Base-by-base conservation (phyloP, 2,113 vertebrate genomes). In the Tenebrosternarchus preto region DNA sequence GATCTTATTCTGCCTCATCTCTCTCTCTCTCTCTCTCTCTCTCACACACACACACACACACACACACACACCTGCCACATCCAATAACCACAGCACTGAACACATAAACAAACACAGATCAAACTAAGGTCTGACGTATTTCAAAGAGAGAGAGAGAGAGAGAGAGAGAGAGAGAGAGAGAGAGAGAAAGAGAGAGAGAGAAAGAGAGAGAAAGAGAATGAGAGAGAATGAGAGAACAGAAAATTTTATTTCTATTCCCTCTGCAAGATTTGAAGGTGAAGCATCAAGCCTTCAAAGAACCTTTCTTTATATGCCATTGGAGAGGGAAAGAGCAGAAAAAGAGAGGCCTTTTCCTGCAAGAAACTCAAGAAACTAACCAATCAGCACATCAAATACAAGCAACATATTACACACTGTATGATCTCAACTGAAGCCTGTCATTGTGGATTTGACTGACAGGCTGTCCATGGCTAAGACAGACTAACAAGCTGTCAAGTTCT, bases 121-220 rank as follows among this genome's bases (percentile, higher is more conserved):
- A 80, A 73, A 50, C 64, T 53, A 31, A 80, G 50, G 74, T 43
- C 53, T 81, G 79, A 81, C 72, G 75, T 19, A 25, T 72, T 60
- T 29, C 63, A 66, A 63, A 79, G 70, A 80, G 39, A 56, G 69
- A 63, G 31, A 59, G 69, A 59, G 8, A 12, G 43, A 12, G 33
- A 9, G 4, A 46, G 43, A 46, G 53, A 70, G 22, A 76, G 39
- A 46, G 57, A 73, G 24, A 46, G 73, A 39, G 31, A 56, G 22
- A 75, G 50, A 50, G 66, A 80, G 3, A 64, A 46, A 39, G 56
- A 61, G n/a, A 57, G 20, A 68, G 33, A 75, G 27, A 61, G 16
- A 75, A 1, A 24, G 33, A 16, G 43, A 46, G 43, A 46, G 43
- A 46, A 9, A 46, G 69, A 56, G 22, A 46, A 2, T 46, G 33